Percentiles rank a stretch among this genome's conserved stretches.
Evolutionary conservation across 2,113 vertebrate genomes (phyloP).

Genomic region (Microcebus murinus): DNA sequence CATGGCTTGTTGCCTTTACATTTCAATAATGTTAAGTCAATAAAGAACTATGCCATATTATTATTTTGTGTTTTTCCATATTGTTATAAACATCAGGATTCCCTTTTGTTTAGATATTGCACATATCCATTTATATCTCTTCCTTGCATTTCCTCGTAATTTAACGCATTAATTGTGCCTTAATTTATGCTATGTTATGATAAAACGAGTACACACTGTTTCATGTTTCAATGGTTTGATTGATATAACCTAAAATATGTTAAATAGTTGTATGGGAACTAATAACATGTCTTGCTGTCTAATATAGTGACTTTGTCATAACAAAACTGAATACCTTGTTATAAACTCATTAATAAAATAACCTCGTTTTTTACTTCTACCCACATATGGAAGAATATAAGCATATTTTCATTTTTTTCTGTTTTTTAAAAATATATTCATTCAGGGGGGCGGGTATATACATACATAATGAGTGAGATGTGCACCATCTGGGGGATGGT

Average conservation of each 20-base stretch:
- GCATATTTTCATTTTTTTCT: neutral
- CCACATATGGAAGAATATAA: neutral
- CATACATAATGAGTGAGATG: too few species aligned
- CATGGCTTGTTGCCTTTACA: neutral
- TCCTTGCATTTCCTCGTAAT: constrained; percentile 26
- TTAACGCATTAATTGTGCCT: constrained; percentile 25
- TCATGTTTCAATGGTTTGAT: constrained; percentile 45
- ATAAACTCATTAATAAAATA: constrained; percentile 41
- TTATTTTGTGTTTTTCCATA: neutral
- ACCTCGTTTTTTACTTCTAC: neutral
- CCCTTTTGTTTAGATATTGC: neutral
- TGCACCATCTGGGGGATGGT: too few species aligned
- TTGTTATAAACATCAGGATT: neutral
- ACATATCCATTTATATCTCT: constrained; percentile 6
- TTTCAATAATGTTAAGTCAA: neutral
- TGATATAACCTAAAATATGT: constrained; percentile 59
- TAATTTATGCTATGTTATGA: constrained; percentile 50
- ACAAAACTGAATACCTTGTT: neutral
- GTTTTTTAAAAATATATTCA: neutral
- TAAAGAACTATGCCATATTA: neutral
- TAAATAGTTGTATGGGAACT: neutral
- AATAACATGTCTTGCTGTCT: constrained; percentile 7
- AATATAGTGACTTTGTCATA: constrained; percentile 22
- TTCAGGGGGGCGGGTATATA: too few species aligned
- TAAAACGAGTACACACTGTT: constrained; percentile 43